Evolutionary conservation across 2,888 invertebrate genomes (phyloP), one percentile per base, ranked within the genome.

Genomic region (Drosophila neotestacea): DNA sequence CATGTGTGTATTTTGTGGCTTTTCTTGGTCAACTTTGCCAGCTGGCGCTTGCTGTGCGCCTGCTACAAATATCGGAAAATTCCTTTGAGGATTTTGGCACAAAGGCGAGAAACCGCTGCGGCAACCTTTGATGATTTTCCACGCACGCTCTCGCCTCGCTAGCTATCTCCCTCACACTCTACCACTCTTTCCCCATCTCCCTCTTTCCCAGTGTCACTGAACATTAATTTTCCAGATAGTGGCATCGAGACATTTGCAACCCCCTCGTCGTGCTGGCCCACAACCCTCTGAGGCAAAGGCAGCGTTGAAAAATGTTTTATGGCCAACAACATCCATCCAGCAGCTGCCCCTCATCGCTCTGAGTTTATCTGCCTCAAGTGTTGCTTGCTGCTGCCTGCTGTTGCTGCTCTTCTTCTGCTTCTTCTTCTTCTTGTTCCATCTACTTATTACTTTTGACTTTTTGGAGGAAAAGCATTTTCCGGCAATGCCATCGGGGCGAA

Each of bases 21-120:
- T 88, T 84, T 84, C 84, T 84, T 85, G 84, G 86, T 88, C 86
- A 84, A 77, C 70, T 81, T 76, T 76, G 70, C 76, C 73, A 79
- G 68, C 86, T 85, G 72, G 34, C 46, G 66, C 6, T 55, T 75
- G 56, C 87, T 88, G 84, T 76, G 86, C 89, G 85, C 92, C 92
- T 90, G 89, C 75, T 92, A 84, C 69, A 77, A 88, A 90, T 90
- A 91, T 91, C 91, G 91, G 91, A 92, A 91, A 91, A 91, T 92
- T 91, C 91, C 90, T 91, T 91, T 91, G 92, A 91, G 91, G 90
- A 91, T 88, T 86, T 83, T 88, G 82, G 78, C 81, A 86, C 88
- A 90, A 90, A 91, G 91, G 85, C 84, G 71, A 88, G 83, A 80
- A 73, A 68, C 82, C 81, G 83, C 81, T 56, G 81, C 87, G 90